These are phyloP conservation scores for Proteles cristata DNA, from an alignment of 2,113 vertebrate species.

Conservation along the genomic window DNA sequence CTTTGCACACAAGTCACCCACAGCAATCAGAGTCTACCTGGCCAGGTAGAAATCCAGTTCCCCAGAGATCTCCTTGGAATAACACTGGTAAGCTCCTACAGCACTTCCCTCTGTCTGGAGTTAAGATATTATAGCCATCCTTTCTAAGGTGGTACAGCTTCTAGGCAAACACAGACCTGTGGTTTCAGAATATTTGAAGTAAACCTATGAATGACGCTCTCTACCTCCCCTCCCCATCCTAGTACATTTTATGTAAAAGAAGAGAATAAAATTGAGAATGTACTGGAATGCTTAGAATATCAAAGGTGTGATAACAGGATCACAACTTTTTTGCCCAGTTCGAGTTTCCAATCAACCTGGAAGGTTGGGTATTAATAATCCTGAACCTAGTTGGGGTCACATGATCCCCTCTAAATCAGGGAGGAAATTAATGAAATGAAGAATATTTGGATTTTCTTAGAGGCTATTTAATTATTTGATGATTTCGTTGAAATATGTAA, in stretches of 20 bases:
- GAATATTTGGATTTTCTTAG: not conserved
- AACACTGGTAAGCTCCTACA: not conserved
- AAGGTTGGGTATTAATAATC: not conserved
- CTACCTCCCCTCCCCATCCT: not conserved
- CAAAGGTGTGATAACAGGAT: not conserved
- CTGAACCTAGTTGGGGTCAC: not conserved
- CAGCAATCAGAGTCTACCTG: not conserved
- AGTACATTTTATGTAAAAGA: not conserved
- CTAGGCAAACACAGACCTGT: not conserved
- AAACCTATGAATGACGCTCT: not conserved
- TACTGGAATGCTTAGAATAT: not conserved
- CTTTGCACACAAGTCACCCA: not conserved
- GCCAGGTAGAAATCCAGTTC: not conserved
- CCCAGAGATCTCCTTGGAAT: not conserved
- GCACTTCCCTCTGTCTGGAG: not conserved
- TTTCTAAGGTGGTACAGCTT: not conserved
- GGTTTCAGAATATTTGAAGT: not conserved
- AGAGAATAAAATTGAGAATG: not conserved
- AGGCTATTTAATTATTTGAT: not conserved
- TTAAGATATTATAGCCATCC: not conserved
- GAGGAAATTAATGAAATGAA: not conserved
- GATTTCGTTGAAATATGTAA: conserved; percentile 1
- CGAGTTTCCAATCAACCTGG: not conserved
- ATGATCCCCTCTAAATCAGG: not conserved
- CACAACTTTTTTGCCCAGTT: not conserved